These are phyloP conservation scores for Smittia aterrima DNA, from an alignment of 2,888 invertebrate genomes.

Conservation along the genomic window DNA sequence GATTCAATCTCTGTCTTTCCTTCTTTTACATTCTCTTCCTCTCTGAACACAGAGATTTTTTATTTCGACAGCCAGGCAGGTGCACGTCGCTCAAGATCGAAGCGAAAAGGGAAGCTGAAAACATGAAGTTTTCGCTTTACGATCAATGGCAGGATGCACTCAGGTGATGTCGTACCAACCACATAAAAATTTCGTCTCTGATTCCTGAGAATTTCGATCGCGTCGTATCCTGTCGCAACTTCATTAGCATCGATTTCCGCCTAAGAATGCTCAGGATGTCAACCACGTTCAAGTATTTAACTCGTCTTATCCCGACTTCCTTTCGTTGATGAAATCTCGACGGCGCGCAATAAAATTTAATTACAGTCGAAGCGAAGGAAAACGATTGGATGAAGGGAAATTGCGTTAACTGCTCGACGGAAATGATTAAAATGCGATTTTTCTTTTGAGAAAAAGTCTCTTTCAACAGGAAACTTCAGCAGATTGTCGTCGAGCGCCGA, in stretches of 20 bases:
- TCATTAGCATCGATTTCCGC: slow-evolving; percentile 32
- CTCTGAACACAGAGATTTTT: neutral
- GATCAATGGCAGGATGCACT: slow-evolving; percentile 15
- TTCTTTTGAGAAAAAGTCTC: neutral
- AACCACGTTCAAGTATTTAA: neutral
- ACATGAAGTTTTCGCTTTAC: neutral
- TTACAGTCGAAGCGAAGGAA: neutral
- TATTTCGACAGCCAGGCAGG: slow-evolving; percentile 1
- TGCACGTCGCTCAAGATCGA: slow-evolving; percentile 14
- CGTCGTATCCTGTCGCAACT: neutral
- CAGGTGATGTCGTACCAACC: slow-evolving; percentile 18
- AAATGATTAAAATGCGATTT: neutral
- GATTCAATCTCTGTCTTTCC: neutral
- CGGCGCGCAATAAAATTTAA: neutral
- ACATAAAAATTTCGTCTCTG: neutral
- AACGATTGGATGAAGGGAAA: neutral
- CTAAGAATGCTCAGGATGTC: slow-evolving; percentile 2
- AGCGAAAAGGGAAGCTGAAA: slow-evolving; percentile 26
- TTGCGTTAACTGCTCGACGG: neutral
- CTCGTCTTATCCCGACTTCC: neutral
- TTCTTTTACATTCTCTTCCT: neutral
- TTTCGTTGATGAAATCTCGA: neutral
- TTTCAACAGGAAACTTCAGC: neutral
- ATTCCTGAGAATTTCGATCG: slow-evolving; percentile 12
- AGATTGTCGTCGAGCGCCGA: too few relatives aligned